Base-by-base conservation (phyloP, 2,113 vertebrate species). In the Proteles cristata region DNA sequence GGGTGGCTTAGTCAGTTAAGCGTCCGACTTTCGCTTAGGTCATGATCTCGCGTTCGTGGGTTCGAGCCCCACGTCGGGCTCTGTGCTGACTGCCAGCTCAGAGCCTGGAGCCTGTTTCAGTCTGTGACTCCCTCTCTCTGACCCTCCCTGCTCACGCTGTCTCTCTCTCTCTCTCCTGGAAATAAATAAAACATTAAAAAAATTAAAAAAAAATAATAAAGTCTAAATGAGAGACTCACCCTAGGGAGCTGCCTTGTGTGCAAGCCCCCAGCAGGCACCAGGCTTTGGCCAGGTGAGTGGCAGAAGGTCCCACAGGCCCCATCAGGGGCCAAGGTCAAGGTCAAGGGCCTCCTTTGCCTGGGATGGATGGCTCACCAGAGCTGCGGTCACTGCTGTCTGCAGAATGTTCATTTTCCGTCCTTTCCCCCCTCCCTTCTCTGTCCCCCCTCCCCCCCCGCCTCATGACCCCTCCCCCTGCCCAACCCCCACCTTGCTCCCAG, bases 401-500 rank as follows among this genome's bases (percentile, higher is more conserved):
- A 81, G 4, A 39, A 19, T 3, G 25, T 23, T 97, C 55, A 93
- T 45, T 74, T 48, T 48, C 61, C 16, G 0, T 71, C 84, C 76
- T 85, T 28, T 77, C 83, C 21, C 85, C 85, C 16, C 76, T 76
- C 77, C 74, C 80, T 74, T 65, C 45, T 93, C 74, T 77, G 63
- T 45, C 0, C 39, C 39, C 39, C 39, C 39, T 39, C 39, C 82
- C 26, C 82, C 26, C 53, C 21, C 53, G 12, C 79, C 39, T 61
- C 58, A 0, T 0, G 7, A 73, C 77, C 88, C 76, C 16, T 55
- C 58, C 33, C 93, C 68, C 74, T 9, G 17, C 19, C 58, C 39
- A 16, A 82, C 31, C 14, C 80, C 85, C 53, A 55, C 80, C 74
- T 71, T 63, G 25, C n/a, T 96, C 96, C 73, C 93, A 99, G 99